phyloP scores from a whole-genome alignment of 2,888 invertebrate genomes.

The Amphimallon solstitiale region DNA sequence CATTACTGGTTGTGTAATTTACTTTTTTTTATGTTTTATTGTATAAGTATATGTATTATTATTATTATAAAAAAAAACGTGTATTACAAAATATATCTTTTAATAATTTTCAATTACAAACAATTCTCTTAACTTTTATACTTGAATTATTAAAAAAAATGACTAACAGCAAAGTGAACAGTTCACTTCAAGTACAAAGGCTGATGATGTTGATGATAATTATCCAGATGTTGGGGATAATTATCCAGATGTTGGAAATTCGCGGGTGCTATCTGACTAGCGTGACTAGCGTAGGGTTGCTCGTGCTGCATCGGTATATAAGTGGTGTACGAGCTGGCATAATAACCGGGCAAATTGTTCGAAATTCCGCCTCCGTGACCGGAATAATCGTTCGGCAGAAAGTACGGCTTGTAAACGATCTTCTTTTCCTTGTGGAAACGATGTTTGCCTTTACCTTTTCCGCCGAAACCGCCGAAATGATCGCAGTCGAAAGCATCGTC shows the following conservation, averaged over 20 bases:
- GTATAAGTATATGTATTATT: no score
- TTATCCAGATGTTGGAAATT: background rate
- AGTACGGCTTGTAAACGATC: constrained; percentile 15
- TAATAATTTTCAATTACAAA: background rate
- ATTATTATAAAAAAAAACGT: no score
- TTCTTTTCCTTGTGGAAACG: constrained; percentile 18
- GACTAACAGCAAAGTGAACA: background rate
- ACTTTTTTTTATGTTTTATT: no score
- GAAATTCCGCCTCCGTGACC: background rate
- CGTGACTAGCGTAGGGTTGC: background rate
- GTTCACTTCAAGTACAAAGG: constrained; percentile 3
- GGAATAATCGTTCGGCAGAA: background rate
- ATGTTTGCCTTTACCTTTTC: constrained; percentile 25
- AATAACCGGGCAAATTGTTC: constrained; percentile 1
- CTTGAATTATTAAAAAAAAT: no score
- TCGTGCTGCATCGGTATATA: constrained; percentile 6
- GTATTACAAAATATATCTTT: background rate
- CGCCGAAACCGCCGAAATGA: background rate
- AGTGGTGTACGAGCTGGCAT: constrained; percentile 12
- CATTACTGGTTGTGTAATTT: no score
- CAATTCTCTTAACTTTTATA: background rate
- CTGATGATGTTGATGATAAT: no score
- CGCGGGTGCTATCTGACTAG: background rate
- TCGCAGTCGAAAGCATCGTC: constrained; percentile 12
- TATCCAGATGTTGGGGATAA: background rate